Evolutionary conservation across 2,888 invertebrate species (phyloP), one percentile per base, ranked within the genome.

Genomic region (Meandrusa payeni): DNA sequence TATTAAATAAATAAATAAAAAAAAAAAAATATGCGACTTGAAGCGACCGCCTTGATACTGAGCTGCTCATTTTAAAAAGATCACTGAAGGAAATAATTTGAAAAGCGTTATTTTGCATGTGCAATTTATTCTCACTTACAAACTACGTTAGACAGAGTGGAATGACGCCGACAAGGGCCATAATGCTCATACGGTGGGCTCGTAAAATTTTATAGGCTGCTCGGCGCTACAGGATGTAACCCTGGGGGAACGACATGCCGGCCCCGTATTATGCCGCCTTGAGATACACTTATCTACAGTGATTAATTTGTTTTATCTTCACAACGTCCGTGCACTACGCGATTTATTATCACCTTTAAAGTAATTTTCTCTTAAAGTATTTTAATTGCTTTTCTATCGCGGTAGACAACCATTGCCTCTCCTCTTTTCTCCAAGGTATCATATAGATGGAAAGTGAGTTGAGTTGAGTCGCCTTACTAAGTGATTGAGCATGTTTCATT

Each of bases 121-220:
- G 69, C 34, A 43, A 38, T 42, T 49, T 41, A 46, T 51, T 64
- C 69, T 55, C 46, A 53, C 50, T 68, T 65, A 68, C 69, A 67
- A 75, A 76, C 76, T 73, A 64, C 64, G 65, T 63, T 62, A 70
- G 62, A 64, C 61, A 64, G 63, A 64, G 69, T 67, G 31, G 70
- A 71, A 73, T 71, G 75, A 72, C 76, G 74, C 71, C 72, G 72
- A 80, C 75, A 72, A 75, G 70, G 68, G 62, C 69, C 73, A 67
- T 78, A 80, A 76, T 72, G 74, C 65, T 80, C 76, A 74, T 78
- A 80, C 73, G 68, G 72, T 57, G 70, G 59, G 73, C 61, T 79
- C 82, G 69, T 85, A 83, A 85, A 85, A 79, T 81, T 78, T 85
- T 83, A 82, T 79, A 71, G 76, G 62, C 59, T 56, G 63, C 70